Evolutionary conservation across 2,797 vertebrate genomes (phyloP).

Genomic region (Cuculus canorus): DNA sequence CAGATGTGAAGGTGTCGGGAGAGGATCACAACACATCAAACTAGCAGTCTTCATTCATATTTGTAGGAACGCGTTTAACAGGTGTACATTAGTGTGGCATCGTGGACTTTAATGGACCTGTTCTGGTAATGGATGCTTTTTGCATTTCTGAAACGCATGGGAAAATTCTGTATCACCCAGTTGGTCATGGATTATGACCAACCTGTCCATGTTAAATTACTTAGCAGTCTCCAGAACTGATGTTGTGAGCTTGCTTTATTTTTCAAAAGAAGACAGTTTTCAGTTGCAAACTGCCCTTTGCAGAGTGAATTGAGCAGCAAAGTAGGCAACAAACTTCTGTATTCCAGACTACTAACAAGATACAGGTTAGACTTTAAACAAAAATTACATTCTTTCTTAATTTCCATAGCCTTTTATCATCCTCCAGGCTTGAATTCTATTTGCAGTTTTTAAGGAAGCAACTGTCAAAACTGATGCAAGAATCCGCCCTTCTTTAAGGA

Average conservation of each 20-base stretch:
- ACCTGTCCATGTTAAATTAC: accelerated
- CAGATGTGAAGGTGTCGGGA: neutral
- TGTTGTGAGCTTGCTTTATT: neutral
- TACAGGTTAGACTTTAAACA: neutral
- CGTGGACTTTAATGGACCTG: accelerated
- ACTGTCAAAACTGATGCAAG: neutral
- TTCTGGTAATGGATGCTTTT: accelerated
- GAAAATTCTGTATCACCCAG: neutral
- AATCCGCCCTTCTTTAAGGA: neutral
- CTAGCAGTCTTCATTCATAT: no score
- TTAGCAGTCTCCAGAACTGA: neutral
- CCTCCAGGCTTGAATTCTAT: neutral
- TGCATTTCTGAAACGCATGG: neutral
- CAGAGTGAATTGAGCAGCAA: neutral
- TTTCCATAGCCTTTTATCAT: neutral
- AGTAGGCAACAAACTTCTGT: neutral
- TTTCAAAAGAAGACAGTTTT: neutral
- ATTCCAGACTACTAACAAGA: neutral
- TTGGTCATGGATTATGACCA: neutral
- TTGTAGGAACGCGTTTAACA: neutral
- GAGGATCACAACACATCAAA: neutral
- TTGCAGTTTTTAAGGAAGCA: neutral
- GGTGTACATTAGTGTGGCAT: no score
- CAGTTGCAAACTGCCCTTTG: neutral
- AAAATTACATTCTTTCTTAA: neutral